Evolutionary conservation across 2,888 invertebrate species (phyloP).

Genomic region (Drosophila differens): DNA sequence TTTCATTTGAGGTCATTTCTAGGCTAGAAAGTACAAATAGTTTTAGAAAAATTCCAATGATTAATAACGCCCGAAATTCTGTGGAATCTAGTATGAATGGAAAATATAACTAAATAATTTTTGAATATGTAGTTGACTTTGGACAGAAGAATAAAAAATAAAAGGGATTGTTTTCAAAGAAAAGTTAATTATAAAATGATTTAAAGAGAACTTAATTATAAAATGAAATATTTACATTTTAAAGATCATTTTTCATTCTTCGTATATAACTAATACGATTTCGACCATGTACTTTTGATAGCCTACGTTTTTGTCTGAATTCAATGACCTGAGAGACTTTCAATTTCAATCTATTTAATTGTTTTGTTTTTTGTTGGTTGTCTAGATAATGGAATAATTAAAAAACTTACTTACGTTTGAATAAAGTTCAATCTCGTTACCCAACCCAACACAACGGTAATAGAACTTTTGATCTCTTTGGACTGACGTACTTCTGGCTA

Average conservation of each 20-base stretch:
- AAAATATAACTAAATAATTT: background rate
- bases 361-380: slow-evolving; percentile 9
- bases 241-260: background rate
- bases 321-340: slow-evolving; percentile 46
- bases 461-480: slow-evolving; percentile 51
- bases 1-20: slow-evolving; percentile 52
- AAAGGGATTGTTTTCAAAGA: background rate
- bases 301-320: slow-evolving; percentile 10
- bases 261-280: background rate
- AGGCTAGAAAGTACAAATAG: background rate
- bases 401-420: slow-evolving; percentile 5
- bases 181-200: background rate
- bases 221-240: background rate
- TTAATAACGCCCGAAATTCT: background rate
- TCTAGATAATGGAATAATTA: slow-evolving; percentile 40
- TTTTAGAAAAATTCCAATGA: slow-evolving; percentile 1
- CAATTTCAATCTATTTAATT: slow-evolving; percentile 38
- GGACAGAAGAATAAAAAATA: background rate
- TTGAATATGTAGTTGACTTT: background rate
- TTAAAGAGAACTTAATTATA: background rate
- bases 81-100: background rate
- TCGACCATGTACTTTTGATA: background rate
- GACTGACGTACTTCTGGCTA: slow-evolving; percentile 68
- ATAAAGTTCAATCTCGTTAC: slow-evolving; percentile 45
- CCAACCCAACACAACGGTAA: slow-evolving; percentile 39